Percentiles rank a stretch among this genome's conserved stretches.
phyloP scores from a whole-genome alignment of 2,888 invertebrate genomes.

The Metellina segmentata region DNA sequence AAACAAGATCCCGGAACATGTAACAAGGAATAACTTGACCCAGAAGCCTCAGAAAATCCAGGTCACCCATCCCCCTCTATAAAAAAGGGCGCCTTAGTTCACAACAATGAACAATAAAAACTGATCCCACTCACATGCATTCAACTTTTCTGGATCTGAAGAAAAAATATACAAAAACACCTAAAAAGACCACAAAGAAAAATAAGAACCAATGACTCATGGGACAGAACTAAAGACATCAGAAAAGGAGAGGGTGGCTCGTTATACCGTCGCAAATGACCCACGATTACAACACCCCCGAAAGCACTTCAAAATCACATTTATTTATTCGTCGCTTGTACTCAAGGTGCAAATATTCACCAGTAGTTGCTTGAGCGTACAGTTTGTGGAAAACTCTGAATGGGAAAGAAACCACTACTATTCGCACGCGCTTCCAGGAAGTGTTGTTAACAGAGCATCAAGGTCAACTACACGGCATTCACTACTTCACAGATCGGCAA shows the following conservation, averaged over 20 bases:
- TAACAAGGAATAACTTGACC: not conserved
- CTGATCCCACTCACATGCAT: not conserved
- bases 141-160: not conserved
- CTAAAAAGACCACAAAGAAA: not conserved
- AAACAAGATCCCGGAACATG: not conserved
- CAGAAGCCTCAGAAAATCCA: not conserved
- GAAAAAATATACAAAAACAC: not conserved
- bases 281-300: not conserved
- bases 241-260: not conserved
- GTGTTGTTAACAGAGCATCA: conserved; percentile 44
- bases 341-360: not conserved
- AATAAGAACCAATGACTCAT: not conserved
- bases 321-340: not conserved
- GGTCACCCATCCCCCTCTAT: not conserved
- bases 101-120: not conserved
- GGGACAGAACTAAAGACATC: not conserved
- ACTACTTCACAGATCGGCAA: conserved; percentile 30
- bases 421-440: conserved; percentile 20
- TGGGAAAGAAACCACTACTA: not conserved
- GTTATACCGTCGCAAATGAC: not conserved
- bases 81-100: not conserved
- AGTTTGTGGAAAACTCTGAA: conserved; percentile 2
- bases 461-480: conserved; percentile 19
- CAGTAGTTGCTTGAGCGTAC: not conserved
- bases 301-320: not conserved